These are phyloP conservation scores for Drosophila triauraria DNA, from an alignment of 1,140 invertebrate species.

Conservation along the genomic window DNA sequence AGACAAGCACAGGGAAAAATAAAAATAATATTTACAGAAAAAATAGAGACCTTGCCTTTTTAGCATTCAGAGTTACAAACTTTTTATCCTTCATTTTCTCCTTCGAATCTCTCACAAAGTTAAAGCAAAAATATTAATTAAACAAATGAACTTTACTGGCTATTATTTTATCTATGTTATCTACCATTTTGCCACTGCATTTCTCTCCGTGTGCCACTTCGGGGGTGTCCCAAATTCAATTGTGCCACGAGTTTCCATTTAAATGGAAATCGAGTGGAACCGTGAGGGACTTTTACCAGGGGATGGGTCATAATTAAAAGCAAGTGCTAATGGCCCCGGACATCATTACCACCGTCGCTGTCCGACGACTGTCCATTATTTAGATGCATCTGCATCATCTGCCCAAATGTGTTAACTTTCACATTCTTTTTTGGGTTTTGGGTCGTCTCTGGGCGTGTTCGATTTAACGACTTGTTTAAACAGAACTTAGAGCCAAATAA, in stretches of 20 bases:
- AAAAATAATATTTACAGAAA: not conserved
- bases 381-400: constrained; percentile 41
- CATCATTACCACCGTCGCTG: constrained; percentile 32
- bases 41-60: not conserved
- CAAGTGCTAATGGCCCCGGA: constrained; percentile 62
- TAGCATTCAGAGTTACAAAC: no score
- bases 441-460: constrained; percentile 50
- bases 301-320: constrained; percentile 47
- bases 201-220: constrained; percentile 5
- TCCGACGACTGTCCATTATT: constrained; percentile 18
- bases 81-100: no score
- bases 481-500: constrained; percentile 74
- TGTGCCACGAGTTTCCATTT: constrained; percentile 62
- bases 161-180: not conserved
- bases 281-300: constrained; percentile 1
- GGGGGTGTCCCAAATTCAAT: constrained; percentile 67
- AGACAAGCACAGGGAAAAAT: constrained; percentile 2
- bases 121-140: not conserved
- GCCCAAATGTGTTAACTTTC: constrained; percentile 73
- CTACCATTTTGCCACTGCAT: not conserved
- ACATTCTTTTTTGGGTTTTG: constrained; percentile 45
- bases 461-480: constrained; percentile 79
- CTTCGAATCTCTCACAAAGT: not conserved
- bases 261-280: constrained; percentile 54
- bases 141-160: no score